These are phyloP conservation scores for Conistra vaccinii DNA, from an alignment of 2,888 invertebrate genomes.

Conservation along the genomic window DNA sequence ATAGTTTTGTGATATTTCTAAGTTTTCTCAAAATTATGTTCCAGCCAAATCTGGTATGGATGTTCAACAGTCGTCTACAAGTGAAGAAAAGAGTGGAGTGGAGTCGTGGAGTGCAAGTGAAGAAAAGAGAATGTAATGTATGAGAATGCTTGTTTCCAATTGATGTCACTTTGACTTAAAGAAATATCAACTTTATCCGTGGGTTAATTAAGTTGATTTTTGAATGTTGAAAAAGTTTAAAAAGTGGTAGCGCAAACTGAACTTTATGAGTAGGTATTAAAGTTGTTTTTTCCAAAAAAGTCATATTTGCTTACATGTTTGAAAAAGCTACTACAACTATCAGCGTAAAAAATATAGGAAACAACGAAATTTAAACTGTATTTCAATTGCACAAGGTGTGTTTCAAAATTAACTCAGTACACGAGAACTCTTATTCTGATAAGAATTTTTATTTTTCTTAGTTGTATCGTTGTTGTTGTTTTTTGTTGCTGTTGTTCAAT, in stretches of 20 bases:
- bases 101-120: slow-evolving; percentile 3
- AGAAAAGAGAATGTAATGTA: background rate
- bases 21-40: slow-evolving; percentile 50
- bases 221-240: background rate
- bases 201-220: background rate
- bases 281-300: background rate
- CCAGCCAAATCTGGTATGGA: slow-evolving; percentile 40
- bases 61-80: slow-evolving; percentile 1
- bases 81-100: background rate
- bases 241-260: background rate
- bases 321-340: too few relatives aligned
- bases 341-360: background rate
- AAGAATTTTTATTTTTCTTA: too few relatives aligned
- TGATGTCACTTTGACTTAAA: background rate
- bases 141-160: background rate
- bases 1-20: slow-evolving; percentile 38
- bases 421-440: background rate
- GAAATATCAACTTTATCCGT: background rate
- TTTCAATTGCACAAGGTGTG: background rate
- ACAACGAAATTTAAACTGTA: background rate
- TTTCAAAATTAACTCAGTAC: background rate
- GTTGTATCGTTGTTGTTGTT: too few relatives aligned
- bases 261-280: background rate
- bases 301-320: too few relatives aligned
- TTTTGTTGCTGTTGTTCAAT: too few relatives aligned